Base-by-base conservation (phyloP, 1,140 invertebrate species). In the Marisa cornuarietis region DNA sequence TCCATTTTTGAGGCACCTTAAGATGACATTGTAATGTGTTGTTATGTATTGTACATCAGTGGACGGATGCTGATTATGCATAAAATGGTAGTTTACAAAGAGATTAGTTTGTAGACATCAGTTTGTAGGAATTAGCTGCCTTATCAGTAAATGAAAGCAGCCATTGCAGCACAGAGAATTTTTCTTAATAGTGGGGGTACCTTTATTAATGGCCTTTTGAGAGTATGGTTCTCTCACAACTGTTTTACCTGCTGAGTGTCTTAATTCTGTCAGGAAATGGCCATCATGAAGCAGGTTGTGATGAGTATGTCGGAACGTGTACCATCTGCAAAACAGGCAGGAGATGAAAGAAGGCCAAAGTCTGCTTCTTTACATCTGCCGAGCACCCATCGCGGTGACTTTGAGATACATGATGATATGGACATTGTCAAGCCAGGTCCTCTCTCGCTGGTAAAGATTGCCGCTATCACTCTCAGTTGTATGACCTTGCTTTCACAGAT, bases 231-330 rank as follows among this genome's bases (percentile, higher is more conserved):
- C 42, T 22, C 22, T 26, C 51, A 13, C 20, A 26, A 42, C 18
- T 51, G 9, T 72, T 63, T 13, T 66, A 26, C 24, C 26, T 77
- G 75, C 5, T 77, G 11, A 66, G 51, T 52, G 20, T 77, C 18
- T 31, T 22, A 65, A 13, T 54, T 14, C 42, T 18, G 62, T 11
- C 79, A 88, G 84, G 87, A 89, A 75, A 89, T 88, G 85, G 84
- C 88, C 14, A 83, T 89, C 4, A 88, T 89, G 86, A 89, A 89
- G 66, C 87, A 89, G 51, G 87, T 89, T 20, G 84, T 89, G 31
- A 75, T 88, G 74, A 88, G 85, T 76, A 79, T 89, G 58, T 87
- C 88, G 1, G 84, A 83, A 52, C 81, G 85, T 74, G 83, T 82
- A 54, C 81, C 82, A 80, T 83, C 85, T 71, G 79, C 82, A 5